Evolutionary conservation across 2,113 vertebrate genomes (phyloP).

Genomic region (Micromys minutus): DNA sequence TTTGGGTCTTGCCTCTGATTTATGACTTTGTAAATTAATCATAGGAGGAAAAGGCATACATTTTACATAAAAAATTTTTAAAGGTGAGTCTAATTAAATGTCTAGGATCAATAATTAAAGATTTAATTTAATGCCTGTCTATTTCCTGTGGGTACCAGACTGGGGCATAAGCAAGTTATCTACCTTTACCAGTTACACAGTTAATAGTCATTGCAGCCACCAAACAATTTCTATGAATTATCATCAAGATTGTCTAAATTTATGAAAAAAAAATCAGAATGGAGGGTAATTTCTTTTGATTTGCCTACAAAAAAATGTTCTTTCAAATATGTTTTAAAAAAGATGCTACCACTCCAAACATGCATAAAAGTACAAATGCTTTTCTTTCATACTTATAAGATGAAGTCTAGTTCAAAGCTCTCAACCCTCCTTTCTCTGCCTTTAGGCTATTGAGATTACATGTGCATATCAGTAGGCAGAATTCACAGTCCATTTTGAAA

Average conservation of each 20-base stretch:
- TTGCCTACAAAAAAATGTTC: background rate
- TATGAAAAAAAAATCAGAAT: background rate
- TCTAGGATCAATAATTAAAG: background rate
- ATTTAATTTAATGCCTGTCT: conserved; percentile 15
- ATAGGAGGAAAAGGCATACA: background rate
- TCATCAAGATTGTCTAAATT: background rate
- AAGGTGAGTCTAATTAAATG: background rate
- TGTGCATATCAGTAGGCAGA: background rate
- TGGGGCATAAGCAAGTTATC: background rate
- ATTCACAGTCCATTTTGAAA: background rate
- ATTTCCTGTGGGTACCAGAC: background rate
- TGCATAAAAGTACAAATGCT: background rate
- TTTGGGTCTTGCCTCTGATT: conserved; percentile 30
- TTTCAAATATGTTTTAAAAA: conserved; percentile 14
- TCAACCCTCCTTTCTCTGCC: background rate
- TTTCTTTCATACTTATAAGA: background rate
- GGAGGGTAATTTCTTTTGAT: background rate
- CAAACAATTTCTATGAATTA: background rate
- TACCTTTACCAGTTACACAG: conserved; percentile 16
- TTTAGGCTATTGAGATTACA: background rate
- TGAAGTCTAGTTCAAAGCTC: background rate
- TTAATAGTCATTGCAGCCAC: background rate
- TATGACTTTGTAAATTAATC: conserved; percentile 42
- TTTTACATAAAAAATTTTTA: conserved; percentile 7
- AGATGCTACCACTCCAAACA: background rate